These are phyloP conservation scores for Drosophila malerkotliana DNA, from an alignment of 1,140 invertebrate genomes.

Conservation along the genomic window DNA sequence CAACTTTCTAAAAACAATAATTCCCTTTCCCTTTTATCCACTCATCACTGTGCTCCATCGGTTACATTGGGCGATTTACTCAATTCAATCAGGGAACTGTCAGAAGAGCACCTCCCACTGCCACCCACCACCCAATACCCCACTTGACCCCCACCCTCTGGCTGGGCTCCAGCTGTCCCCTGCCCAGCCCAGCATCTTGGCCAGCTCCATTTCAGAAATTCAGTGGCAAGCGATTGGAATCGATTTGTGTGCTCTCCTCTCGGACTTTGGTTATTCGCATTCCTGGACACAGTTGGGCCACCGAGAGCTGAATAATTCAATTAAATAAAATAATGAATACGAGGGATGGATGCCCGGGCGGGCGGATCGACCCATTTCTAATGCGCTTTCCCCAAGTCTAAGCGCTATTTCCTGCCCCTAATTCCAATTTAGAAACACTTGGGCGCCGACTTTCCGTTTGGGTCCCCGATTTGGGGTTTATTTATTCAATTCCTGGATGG, in stretches of 20 bases:
- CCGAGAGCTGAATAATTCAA: slow-evolving; percentile 70
- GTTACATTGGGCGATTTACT: slow-evolving; percentile 17
- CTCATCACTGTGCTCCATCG: slow-evolving; percentile 3
- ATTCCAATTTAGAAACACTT: neutral
- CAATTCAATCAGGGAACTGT: slow-evolving; percentile 43
- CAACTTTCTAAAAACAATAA: too few relatives aligned
- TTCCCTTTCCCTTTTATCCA: neutral
- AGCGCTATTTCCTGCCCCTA: neutral
- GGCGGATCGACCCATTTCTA: neutral
- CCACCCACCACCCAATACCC: neutral
- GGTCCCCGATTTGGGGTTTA: neutral
- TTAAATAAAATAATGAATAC: slow-evolving; percentile 77
- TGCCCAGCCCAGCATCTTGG: slow-evolving; percentile 15
- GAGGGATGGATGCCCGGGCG: neutral
- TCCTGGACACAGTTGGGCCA: slow-evolving; percentile 23
- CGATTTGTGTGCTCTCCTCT: neutral
- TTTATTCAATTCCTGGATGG: neutral
- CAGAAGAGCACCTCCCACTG: slow-evolving; percentile 7
- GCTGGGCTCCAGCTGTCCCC: neutral
- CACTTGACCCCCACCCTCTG: neutral
- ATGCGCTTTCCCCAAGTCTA: neutral
- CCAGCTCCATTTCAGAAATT: slow-evolving; percentile 33
- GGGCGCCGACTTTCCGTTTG: too few relatives aligned
- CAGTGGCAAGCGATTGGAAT: slow-evolving; percentile 2
- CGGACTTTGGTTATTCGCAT: slow-evolving; percentile 9